A percentile compares a stretch with the other conserved stretches of the same genome.
Evolutionary conservation across 2,113 vertebrate species (phyloP).

Genomic region (Amblyopsis rosae): DNA sequence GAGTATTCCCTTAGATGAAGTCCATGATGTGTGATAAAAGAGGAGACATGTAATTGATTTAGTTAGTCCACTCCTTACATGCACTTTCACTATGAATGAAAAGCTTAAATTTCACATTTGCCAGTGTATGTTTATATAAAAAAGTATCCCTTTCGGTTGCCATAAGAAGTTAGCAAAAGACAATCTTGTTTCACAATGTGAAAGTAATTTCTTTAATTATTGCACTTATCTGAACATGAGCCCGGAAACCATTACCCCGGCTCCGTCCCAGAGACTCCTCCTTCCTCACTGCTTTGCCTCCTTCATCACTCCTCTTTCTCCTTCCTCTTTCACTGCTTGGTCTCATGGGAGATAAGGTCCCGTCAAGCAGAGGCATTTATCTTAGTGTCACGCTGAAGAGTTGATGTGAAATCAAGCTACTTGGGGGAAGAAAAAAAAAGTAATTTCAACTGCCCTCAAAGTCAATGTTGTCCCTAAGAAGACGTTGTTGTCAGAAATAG

Average conservation of each 20-base stretch:
- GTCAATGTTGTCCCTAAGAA: conserved; percentile 10
- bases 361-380: conserved; percentile 52
- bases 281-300: neutral
- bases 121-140: neutral
- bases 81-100: neutral
- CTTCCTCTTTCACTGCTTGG: conserved; percentile 14
- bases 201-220: conserved; percentile 43
- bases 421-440: conserved; percentile 15
- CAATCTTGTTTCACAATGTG: conserved; percentile 23
- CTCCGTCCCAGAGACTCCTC: conserved; percentile 1
- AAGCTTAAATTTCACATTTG: neutral
- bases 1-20: conserved; percentile 25
- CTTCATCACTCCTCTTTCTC: neutral
- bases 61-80: conserved; percentile 2
- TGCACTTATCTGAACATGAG: conserved; percentile 36
- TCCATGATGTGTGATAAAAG: conserved; percentile 35
- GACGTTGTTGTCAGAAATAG: conserved; percentile 30
- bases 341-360: conserved; percentile 47
- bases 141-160: neutral
- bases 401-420: conserved; percentile 36
- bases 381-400: conserved; percentile 47
- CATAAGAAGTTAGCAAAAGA: neutral
- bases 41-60: conserved; percentile 35
- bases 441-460: conserved; percentile 34
- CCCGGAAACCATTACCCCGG: conserved; percentile 1